These are phyloP conservation scores for Tyto alba DNA, from an alignment of 2,113 vertebrate species.

Conservation along the genomic window DNA sequence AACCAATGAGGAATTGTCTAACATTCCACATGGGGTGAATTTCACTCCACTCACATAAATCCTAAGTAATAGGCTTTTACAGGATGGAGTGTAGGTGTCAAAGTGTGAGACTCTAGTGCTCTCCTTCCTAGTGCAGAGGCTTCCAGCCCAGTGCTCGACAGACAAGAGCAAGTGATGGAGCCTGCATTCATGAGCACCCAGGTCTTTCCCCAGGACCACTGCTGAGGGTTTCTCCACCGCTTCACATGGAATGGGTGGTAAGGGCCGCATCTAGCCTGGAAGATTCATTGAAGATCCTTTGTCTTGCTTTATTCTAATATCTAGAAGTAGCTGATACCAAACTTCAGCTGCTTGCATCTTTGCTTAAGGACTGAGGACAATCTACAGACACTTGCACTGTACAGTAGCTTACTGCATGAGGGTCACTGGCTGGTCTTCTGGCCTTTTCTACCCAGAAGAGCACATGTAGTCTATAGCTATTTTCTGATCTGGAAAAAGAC, in stretches of 20 bases:
- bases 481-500: neutral
- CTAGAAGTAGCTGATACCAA: neutral
- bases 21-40: neutral
- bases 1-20: neutral
- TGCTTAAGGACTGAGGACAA: neutral
- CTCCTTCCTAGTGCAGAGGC: neutral
- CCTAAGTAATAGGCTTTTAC: neutral
- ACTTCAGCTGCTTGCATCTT: neutral
- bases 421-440: neutral
- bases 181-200: accelerated
- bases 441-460: neutral
- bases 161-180: neutral
- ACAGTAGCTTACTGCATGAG: neutral
- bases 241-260: neutral
- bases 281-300: neutral
- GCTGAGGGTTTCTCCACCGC: neutral
- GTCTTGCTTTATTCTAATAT: neutral
- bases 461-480: neutral
- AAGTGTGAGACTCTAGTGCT: neutral
- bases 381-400: accelerated
- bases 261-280: accelerated
- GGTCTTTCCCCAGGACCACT: accelerated
- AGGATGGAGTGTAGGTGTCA: neutral
- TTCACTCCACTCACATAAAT: neutral
- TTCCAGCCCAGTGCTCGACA: neutral